phyloP scores from a whole-genome alignment of 2,113 vertebrate species.

The Thamnophis sirtalis region DNA sequence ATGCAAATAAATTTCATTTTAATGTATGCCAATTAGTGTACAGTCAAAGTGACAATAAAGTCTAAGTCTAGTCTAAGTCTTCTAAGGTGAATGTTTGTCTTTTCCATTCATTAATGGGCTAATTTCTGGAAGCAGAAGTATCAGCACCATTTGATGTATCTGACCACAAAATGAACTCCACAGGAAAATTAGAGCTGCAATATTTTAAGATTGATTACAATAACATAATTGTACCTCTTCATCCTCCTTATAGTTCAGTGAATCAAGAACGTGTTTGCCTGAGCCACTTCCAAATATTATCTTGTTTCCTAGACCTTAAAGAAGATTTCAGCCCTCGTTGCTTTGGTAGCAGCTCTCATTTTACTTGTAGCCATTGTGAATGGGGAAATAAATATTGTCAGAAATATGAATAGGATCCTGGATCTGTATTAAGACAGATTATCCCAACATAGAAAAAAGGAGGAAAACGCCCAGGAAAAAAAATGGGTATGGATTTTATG shows the following conservation, averaged over 20 bases:
- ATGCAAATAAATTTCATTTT: too few relatives aligned
- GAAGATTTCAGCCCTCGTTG: background rate
- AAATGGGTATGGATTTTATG: background rate
- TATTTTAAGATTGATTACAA: background rate
- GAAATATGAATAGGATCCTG: background rate
- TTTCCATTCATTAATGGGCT: background rate
- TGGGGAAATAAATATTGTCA: background rate
- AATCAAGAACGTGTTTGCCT: background rate
- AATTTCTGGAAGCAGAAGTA: background rate
- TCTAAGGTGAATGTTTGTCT: background rate
- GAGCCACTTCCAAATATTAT: background rate
- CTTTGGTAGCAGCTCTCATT: background rate
- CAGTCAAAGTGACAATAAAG: too few relatives aligned
- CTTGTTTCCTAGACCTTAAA: background rate
- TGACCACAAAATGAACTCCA: background rate
- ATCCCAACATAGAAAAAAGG: background rate
- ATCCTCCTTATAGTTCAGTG: background rate
- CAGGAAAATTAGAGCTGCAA: background rate
- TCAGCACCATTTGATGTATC: background rate
- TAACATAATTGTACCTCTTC: background rate
- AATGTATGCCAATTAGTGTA: too few relatives aligned
- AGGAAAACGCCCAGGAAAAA: background rate
- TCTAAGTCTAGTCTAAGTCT: too few relatives aligned
- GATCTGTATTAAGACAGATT: background rate
- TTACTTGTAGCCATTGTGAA: background rate